phyloP scores from a whole-genome alignment of 2,797 vertebrate species.

The Tokudaia muenninki region DNA sequence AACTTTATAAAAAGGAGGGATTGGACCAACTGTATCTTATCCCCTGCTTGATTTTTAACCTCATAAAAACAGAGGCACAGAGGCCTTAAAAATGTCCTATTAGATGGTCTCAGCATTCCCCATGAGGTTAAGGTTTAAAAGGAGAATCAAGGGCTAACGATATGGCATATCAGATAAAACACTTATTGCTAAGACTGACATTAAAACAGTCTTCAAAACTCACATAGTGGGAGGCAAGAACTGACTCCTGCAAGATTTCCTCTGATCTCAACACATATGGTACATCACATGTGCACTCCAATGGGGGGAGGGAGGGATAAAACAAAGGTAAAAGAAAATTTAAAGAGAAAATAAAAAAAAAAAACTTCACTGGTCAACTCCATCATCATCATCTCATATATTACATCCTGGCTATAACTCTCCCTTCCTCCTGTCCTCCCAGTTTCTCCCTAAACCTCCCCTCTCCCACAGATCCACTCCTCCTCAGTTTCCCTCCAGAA shows the following conservation, averaged over 20 bases:
- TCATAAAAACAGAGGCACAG: not conserved
- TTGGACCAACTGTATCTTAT: not conserved
- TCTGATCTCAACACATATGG: not conserved
- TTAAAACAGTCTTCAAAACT: not conserved
- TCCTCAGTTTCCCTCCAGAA: not conserved
- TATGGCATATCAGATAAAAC: not conserved
- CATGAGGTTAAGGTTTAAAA: not conserved
- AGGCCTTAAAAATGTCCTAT: not conserved
- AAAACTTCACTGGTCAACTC: too few species aligned
- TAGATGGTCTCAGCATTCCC: not conserved
- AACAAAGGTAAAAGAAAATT: not conserved
- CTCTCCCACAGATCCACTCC: not conserved
- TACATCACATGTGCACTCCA: not conserved
- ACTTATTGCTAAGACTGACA: not conserved
- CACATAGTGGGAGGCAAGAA: not conserved
- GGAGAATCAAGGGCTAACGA: not conserved
- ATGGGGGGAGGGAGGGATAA: not conserved
- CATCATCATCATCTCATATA: not conserved
- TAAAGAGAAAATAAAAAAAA: not conserved
- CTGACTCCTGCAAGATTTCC: not conserved
- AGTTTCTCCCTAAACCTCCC: not conserved
- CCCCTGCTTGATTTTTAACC: not conserved
- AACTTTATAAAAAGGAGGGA: not conserved
- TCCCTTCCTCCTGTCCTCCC: not conserved
- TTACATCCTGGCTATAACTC: not conserved